Conservation (phyloP, 2,113 vertebrate species). For the Petrocephalus microphthalmus region DNA sequence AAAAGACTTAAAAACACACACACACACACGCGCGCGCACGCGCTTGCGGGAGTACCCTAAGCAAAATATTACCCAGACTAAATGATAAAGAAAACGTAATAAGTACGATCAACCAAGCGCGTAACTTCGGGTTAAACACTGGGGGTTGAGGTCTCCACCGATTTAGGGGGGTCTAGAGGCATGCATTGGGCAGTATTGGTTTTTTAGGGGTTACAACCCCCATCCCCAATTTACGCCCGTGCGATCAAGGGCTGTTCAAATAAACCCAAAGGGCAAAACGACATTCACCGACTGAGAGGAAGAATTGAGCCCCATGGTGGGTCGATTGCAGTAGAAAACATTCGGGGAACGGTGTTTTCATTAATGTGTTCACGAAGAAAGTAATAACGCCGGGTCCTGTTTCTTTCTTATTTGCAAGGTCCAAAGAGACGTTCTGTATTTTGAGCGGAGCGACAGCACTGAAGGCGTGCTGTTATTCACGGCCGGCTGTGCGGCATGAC, state of each 20-base stretch:
- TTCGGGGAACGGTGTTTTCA: background rate
- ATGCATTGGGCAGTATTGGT: too few species aligned
- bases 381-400: background rate
- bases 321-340: background rate
- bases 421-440: background rate
- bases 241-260: background rate
- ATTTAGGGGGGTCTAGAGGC: too few species aligned
- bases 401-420: background rate
- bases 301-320: background rate
- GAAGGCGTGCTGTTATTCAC: background rate
- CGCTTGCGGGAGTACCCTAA: background rate
- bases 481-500: background rate
- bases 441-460: background rate
- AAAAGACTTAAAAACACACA: background rate
- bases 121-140: too few species aligned
- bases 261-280: background rate
- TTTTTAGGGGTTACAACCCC: too few species aligned
- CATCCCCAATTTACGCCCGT: background rate
- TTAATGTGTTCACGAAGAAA: background rate
- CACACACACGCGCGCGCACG: too few species aligned
- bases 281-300: background rate
- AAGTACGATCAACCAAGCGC: background rate
- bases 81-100: background rate
- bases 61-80: background rate
- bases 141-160: too few species aligned